phyloP scores from a whole-genome alignment of 2,797 vertebrate species.

The Phalanger gymnotis region DNA sequence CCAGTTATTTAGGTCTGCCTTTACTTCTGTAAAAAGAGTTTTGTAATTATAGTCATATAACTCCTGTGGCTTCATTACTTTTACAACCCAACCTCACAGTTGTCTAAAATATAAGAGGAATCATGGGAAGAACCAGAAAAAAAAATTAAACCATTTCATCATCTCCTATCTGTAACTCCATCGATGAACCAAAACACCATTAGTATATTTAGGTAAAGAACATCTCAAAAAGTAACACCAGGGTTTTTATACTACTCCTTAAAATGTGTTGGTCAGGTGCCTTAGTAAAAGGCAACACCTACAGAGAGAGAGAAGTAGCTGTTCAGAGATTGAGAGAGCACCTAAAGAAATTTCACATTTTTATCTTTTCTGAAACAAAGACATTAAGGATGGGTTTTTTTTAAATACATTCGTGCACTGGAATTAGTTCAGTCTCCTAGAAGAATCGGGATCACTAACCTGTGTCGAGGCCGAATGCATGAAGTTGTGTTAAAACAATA shows the following conservation, averaged over 20 bases:
- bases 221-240: background rate
- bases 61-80: background rate
- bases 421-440: constrained; percentile 50
- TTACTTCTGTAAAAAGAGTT: background rate
- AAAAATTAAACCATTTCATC: background rate
- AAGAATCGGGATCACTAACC: constrained; percentile 46
- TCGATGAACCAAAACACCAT: background rate
- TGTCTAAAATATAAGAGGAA: background rate
- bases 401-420: background rate
- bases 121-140: background rate
- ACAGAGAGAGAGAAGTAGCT: background rate
- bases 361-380: constrained; percentile 43
- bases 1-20: background rate
- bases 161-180: background rate
- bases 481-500: constrained; percentile 1
- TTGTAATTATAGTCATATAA: background rate
- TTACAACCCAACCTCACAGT: background rate
- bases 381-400: constrained; percentile 30
- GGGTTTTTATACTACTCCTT: background rate
- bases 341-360: constrained; percentile 46
- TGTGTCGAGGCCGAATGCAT: background rate
- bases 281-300: background rate
- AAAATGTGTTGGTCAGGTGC: background rate
- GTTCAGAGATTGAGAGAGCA: background rate
- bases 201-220: background rate